Evolutionary conservation across 2,888 invertebrate species (phyloP), one percentile per base, ranked within the genome.

Genomic region (Oxytorus armatus): DNA sequence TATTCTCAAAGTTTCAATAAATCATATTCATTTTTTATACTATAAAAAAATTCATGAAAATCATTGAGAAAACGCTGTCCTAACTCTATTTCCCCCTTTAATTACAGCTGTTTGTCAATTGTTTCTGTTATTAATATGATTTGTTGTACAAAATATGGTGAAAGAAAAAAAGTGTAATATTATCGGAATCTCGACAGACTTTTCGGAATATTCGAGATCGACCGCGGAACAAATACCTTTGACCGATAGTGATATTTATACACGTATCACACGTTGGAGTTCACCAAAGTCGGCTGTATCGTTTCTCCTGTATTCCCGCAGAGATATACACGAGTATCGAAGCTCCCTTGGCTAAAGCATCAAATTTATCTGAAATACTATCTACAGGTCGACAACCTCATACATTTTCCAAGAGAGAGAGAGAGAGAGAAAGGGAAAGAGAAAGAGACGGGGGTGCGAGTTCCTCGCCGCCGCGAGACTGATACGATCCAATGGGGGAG

Each of bases 371-470:
- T 75, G 74, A 53, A 75, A 75, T 78, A 61, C 70, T 78, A 81
- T 78, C 81, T 66, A 47, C 69, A 66, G 81, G 78, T 81, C 81
- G 81, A 75, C 78, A 81, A 81, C 78, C 81, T 75, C 81, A 77
- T 70, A 65, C 78, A 81, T 78, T 78, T 75, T 74, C 72, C 70
- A 78, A 69, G 63, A 51, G 21, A 21, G 23, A 29, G 55, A 25
- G 65, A 65, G 25, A 25, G 57, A 75, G 36, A 11, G 23, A 29
- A 23, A 59, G 57, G 36, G 18, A 36, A 3, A 10, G 47, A 65
- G 11, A 33, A 61, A 57, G 59, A 51, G 66, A 51, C 36, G 18
- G 47, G 44, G 59, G 63, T 51, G 78, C 49, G 70, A 73, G 72
- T 42, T 57, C 25, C 74, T 39, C 63, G 53, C 44, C 29, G 51